Conservation (phyloP, 2,888 invertebrate species). For the Zaprionus lineosus region DNA sequence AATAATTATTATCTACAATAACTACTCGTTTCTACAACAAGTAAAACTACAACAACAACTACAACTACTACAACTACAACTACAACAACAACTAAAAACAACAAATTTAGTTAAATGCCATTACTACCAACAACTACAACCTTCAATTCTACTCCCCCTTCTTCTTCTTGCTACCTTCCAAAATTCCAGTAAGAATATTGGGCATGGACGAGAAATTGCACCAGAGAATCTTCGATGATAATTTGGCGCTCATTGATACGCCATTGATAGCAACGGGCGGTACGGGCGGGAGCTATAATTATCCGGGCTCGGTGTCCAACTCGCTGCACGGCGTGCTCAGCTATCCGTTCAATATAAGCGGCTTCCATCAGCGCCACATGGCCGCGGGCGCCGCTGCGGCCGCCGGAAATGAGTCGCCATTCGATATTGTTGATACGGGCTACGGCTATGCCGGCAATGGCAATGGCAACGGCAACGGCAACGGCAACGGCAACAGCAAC, state of each 20-base stretch:
- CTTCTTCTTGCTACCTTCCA: constrained; percentile 76
- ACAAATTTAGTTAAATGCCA: constrained; percentile 32
- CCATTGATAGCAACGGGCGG: constrained; percentile 80
- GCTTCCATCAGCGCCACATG: constrained; percentile 81
- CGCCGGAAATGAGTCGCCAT: constrained; percentile 74
- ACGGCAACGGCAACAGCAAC: constrained; percentile 71
- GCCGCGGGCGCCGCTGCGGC: constrained; percentile 71
- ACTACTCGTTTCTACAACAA: constrained; percentile 66
- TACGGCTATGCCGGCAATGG: constrained; percentile 67
- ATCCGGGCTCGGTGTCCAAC: constrained; percentile 77
- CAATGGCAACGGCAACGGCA: constrained; percentile 66
- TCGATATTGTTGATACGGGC: constrained; percentile 81
- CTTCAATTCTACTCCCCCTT: constrained; percentile 77
- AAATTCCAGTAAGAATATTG: constrained; percentile 83
- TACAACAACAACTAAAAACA: constrained; percentile 26
- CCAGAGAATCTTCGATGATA: constrained; percentile 83
- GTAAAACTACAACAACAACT: constrained; percentile 18
- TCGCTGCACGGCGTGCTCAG: constrained; percentile 77
- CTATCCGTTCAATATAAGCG: constrained; percentile 83
- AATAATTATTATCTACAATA: constrained; percentile 32
- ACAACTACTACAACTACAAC: constrained; percentile 28
- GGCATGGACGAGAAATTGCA: constrained; percentile 83
- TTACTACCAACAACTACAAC: constrained; percentile 64
- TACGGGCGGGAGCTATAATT: constrained; percentile 73
- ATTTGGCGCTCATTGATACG: constrained; percentile 83